Evolutionary conservation across 1,140 invertebrate genomes (phyloP), one percentile per base, ranked within the genome.

Genomic region (Heliconius himera): DNA sequence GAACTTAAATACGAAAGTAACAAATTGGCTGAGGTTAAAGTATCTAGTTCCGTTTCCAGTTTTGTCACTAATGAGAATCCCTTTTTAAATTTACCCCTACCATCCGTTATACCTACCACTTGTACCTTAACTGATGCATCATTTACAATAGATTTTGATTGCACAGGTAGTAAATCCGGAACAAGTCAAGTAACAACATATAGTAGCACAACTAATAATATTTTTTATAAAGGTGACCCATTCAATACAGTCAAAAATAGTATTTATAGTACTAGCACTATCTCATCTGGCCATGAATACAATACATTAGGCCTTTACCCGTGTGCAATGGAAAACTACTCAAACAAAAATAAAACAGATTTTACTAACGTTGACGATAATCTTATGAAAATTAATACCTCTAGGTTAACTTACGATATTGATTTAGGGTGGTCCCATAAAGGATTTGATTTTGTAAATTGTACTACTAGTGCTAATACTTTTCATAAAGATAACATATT

Each of bases 401-500:
- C 93, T 13, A 87, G 93, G 81, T 82, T 94, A 85, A 93, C 93
- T 22, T 94, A 94, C 54, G 93, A 94, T 82, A 93, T 94, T 78
- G 93, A 94, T 83, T 82, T 94, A 29, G 93, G 93, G 36, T 94
- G 92, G 93, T 93, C 93, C 13, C 93, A 94, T 82, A 94, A 94
- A 88, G 84, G 92, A 70, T 91, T 93, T 41, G 93, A 94, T 85
- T 94, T 94, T 81, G 91, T 93, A 9, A 93, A 88, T 72, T 90
- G 91, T 71, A 90, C 92, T 22, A 92, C 91, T n/a, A 87, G 78
- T 74, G 73, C 90, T 3, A 91, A 86, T 70, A 89, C 89, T 3
- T 91, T 92, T 80, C 88, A 82, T 78, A 94, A 94, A 84, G 92
- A 94, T 36, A 92, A 87, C 73, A 90, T 93, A 76, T 82, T 93